Percentiles rank a stretch among this genome's conserved stretches.
phyloP scores from a whole-genome alignment of 2,888 invertebrate genomes.

The Tinea pellionella region DNA sequence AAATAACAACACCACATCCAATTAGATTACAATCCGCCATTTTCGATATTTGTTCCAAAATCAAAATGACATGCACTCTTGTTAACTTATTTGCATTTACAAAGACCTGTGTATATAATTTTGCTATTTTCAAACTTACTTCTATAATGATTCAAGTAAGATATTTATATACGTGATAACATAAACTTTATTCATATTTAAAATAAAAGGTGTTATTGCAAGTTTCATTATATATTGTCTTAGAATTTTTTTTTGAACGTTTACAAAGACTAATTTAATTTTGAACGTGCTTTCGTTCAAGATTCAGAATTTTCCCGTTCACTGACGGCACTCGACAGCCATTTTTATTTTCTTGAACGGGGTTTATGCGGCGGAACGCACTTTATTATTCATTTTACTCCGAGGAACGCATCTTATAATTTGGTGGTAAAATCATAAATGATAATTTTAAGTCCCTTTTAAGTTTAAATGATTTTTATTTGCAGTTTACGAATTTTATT shows the following conservation, averaged over 20 bases:
- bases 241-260: no score
- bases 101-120: background rate
- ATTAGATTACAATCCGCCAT: background rate
- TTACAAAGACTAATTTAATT: background rate
- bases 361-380: background rate
- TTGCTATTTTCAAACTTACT: no score
- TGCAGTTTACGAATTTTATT: no score
- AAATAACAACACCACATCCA: background rate
- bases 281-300: background rate
- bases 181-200: no score
- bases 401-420: conserved; percentile 26
- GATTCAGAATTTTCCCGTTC: background rate
- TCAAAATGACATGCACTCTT: background rate
- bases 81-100: background rate
- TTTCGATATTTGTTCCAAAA: background rate
- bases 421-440: conserved; percentile 34
- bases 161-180: no score
- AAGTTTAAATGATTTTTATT: background rate
- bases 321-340: background rate
- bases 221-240: no score
- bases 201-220: no score
- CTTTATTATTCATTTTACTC: conserved; percentile 15
- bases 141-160: no score
- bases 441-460: background rate
- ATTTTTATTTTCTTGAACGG: background rate